A percentile compares a stretch with the other conserved stretches of the same genome.
These are phyloP conservation scores for Regulus satrapa DNA, from an alignment of 2,113 vertebrate species.

Conservation along the genomic window DNA sequence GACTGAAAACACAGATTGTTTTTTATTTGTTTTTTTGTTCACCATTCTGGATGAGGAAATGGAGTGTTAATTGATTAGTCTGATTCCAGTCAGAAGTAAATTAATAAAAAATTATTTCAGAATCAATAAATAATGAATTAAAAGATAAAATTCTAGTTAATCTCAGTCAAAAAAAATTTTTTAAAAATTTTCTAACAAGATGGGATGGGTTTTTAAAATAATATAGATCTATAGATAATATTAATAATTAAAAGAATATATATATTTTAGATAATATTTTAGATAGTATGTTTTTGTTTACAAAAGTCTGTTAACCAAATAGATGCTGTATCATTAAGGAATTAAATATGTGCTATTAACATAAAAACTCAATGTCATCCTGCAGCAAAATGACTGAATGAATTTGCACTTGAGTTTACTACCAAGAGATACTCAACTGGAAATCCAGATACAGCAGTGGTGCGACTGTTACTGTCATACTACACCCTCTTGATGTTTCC, in stretches of 20 bases:
- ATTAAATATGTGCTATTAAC: neutral
- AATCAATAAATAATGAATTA: neutral
- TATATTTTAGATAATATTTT: neutral
- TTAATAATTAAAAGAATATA: neutral
- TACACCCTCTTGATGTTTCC: neutral
- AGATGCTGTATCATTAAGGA: neutral
- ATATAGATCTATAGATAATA: neutral
- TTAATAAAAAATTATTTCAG: neutral
- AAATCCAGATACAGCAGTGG: neutral
- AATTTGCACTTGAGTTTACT: neutral
- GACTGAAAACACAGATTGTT: neutral
- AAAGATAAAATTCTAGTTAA: neutral
- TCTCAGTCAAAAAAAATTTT: neutral
- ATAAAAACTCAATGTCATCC: neutral
- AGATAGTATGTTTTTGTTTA: neutral
- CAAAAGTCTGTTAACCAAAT: neutral
- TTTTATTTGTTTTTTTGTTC: neutral
- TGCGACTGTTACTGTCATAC: neutral
- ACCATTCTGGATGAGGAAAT: neutral
- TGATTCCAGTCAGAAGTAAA: conserved; percentile 29
- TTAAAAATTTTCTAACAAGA: neutral
- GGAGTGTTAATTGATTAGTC: neutral
- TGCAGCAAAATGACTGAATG: neutral
- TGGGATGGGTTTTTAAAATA: neutral
- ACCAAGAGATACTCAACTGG: neutral